These are phyloP conservation scores for Bubo blakistoni DNA, from an alignment of 2,113 vertebrate genomes.

Conservation along the genomic window DNA sequence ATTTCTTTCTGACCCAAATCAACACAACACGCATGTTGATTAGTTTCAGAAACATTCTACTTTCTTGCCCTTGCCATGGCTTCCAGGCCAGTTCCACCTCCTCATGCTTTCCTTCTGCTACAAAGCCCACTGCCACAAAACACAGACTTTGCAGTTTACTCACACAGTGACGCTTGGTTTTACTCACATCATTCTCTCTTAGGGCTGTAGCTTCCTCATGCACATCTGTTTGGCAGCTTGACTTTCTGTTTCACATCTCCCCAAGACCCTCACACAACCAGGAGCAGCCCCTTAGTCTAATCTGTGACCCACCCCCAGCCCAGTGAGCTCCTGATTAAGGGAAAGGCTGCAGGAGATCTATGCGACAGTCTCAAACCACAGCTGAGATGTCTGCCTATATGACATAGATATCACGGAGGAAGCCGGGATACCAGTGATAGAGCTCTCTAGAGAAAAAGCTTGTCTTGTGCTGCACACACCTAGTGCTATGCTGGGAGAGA, in stretches of 20 bases:
- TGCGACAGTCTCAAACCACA: rapidly evolving
- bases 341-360: not conserved
- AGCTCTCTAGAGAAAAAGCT: not conserved
- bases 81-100: not conserved
- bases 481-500: too few species aligned
- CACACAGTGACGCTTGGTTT: not conserved
- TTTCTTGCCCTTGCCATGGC: not conserved
- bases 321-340: not conserved
- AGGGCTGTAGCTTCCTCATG: not conserved
- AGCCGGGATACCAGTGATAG: not conserved
- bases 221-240: not conserved
- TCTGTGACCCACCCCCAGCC: not conserved
- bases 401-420: rapidly evolving
- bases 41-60: not conserved
- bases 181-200: not conserved
- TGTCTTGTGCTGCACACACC: not conserved
- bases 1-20: not conserved
- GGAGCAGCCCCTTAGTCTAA: not conserved
- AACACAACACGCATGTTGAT: not conserved
- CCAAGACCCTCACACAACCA: not conserved
- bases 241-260: not conserved
- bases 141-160: not conserved
- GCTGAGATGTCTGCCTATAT: not conserved
- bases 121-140: not conserved
- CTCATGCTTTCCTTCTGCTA: not conserved